Percentiles rank a stretch among this genome's conserved stretches.
phyloP scores from a whole-genome alignment of 2,797 vertebrate species.

The Phoeniculus purpureus region DNA sequence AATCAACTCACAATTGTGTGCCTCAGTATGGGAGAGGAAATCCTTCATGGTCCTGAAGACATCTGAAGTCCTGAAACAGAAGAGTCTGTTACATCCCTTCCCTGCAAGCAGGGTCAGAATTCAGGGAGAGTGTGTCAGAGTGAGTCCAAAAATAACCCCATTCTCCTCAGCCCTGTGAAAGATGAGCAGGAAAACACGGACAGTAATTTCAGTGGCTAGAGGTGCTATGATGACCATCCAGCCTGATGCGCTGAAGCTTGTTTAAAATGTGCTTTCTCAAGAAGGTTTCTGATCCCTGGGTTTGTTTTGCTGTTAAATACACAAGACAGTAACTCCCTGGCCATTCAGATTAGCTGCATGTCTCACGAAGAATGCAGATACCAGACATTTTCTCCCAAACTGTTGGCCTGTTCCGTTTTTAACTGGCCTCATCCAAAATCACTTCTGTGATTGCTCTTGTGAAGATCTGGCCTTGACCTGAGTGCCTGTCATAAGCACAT shows the following conservation, averaged over 20 bases:
- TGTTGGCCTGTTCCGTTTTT: background rate
- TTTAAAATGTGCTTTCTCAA: background rate
- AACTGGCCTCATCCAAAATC: background rate
- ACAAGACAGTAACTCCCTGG: background rate
- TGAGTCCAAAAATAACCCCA: background rate
- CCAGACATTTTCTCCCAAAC: background rate
- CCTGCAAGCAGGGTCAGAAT: background rate
- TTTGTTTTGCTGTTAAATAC: background rate
- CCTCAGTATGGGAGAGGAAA: background rate
- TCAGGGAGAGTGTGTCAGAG: background rate
- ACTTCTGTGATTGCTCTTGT: background rate
- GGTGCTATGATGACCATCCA: background rate
- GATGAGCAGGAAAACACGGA: background rate
- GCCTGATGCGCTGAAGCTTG: background rate
- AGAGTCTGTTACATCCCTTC: background rate
- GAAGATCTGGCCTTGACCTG: background rate
- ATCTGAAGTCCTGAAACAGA: background rate
- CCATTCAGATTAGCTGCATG: background rate
- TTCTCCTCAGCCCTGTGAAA: background rate
- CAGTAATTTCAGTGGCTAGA: background rate
- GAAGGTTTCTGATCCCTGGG: background rate
- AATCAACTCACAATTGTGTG: background rate
- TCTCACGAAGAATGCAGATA: background rate
- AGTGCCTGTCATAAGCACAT: background rate
- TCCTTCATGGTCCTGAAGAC: background rate